Percentiles rank a stretch among this genome's conserved stretches.
These are phyloP conservation scores for Lucifuga dentata DNA, from an alignment of 2,113 vertebrate species.

Conservation along the genomic window DNA sequence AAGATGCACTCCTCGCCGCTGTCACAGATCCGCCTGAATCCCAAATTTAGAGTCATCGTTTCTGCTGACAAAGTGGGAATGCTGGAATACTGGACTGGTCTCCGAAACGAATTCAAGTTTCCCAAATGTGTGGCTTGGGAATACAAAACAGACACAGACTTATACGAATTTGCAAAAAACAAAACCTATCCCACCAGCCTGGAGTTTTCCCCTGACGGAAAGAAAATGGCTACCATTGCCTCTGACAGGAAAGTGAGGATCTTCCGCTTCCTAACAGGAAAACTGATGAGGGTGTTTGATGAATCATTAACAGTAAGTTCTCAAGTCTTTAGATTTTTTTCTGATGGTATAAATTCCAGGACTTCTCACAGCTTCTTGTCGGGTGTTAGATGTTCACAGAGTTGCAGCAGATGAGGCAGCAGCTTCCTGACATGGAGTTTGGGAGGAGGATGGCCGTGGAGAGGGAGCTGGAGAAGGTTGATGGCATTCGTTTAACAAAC, in stretches of 20 bases:
- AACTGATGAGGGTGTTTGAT: conserved; percentile 96
- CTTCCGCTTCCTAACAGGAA: conserved; percentile 96
- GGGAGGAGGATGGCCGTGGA: conserved; percentile 97
- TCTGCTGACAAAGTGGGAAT: conserved; percentile 96
- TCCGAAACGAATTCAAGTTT: conserved; percentile 92
- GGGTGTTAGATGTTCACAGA: conserved; percentile 95
- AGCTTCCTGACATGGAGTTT: conserved; percentile 99
- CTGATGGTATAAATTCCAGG: fast-evolving
- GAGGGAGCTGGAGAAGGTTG: conserved; percentile 95
- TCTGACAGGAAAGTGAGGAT: conserved; percentile 96
- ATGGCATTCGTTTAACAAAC: conserved; percentile 92
- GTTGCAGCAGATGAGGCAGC: conserved; percentile 97
- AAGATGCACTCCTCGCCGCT: conserved; percentile 92
- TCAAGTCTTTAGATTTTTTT: not conserved
- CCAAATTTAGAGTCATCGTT: conserved; percentile 90
- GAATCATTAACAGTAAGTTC: conserved; percentile 93
- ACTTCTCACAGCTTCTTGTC: not conserved
- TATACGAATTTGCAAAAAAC: conserved; percentile 97
- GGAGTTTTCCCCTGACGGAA: conserved; percentile 93
- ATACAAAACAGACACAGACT: conserved; percentile 97
- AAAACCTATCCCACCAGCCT: conserved; percentile 94
- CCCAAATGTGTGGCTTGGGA: conserved; percentile 93
- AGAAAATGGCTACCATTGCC: conserved; percentile 96
- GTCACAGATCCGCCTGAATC: conserved; percentile 92
- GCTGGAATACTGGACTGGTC: conserved; percentile 98